Evolutionary conservation across 2,888 invertebrate genomes (phyloP), one percentile per base, ranked within the genome.

Genomic region (Euzophera pinguis): DNA sequence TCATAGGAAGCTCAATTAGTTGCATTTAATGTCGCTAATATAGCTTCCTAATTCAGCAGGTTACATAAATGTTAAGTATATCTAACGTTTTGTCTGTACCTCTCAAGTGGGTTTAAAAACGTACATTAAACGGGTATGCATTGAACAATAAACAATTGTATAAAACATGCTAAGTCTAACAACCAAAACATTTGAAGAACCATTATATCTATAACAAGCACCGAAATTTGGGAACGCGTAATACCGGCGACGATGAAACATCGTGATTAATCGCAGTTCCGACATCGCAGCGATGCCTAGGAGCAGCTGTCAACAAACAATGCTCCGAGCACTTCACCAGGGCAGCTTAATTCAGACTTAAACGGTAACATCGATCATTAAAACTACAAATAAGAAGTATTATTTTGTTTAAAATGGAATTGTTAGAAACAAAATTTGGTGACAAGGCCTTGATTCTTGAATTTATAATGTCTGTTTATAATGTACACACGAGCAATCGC

Each of bases 311-410:
- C 52, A 47, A 37, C 50, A 59, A 69, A 73, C 74, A 73, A 74
- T 72, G 64, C 59, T 50, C 61, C 29, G 32, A 32, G 32, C 32
- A 39, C 49, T 41, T 63, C 62, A 64, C 64, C 62, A 62, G 59
- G 65, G 60, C 65, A 70, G 69, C 72, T 75, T 76, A 75, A 78
- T 74, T 73, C 60, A 61, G 67, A 72, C 69, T 70, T 75, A 72
- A 84, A 73, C 69, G 73, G 67, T 55, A 66, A 73, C 71, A 74
- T 73, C 70, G 73, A 78, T 76, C 71, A 71, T 61, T 38, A 3
- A 8, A 7, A 38, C 38, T 3, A 14, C 38, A 38, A 13, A 38
- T 9, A 7, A 29, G 10, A 4, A 32, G 9, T n/a, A 7, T 1
- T 8, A 32, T 32, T 9, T 1, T 32, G 4, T 7, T 9, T 9